A percentile compares a stretch with the other conserved stretches of the same genome.
These are phyloP conservation scores for Rousettus madagascariensis DNA, from an alignment of 2,797 vertebrate genomes.

Conservation along the genomic window DNA sequence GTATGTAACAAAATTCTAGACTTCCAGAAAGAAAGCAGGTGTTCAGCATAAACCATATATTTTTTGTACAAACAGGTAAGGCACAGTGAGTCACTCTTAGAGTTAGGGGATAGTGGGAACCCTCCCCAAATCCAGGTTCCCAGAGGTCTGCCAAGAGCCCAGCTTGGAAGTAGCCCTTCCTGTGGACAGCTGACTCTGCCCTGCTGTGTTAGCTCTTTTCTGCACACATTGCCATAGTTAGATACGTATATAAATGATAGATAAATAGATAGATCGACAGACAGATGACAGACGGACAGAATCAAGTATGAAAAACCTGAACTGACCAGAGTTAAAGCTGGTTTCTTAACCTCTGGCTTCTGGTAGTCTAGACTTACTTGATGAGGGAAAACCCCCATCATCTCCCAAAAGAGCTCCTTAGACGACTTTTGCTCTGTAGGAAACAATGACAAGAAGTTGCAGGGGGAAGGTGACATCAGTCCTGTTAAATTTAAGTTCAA, in stretches of 20 bases:
- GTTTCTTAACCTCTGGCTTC: background rate
- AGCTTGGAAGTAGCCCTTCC: background rate
- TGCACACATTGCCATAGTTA: no score
- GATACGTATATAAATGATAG: background rate
- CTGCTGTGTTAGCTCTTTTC: background rate
- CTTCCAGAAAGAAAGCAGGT: background rate
- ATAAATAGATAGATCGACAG: background rate
- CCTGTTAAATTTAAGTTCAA: background rate
- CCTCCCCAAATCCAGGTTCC: background rate
- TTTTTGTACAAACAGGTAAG: background rate
- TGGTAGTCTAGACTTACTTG: background rate
- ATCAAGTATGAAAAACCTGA: background rate
- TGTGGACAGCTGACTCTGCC: background rate
- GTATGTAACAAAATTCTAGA: background rate
- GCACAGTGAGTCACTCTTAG: background rate
- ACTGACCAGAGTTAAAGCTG: background rate
- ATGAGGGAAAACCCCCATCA: rapidly evolving
- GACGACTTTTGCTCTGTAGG: background rate
- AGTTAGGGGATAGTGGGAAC: no score
- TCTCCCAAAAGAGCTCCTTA: rapidly evolving
- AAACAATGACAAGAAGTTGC: background rate
- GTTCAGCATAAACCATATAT: background rate
- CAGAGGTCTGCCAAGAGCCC: background rate
- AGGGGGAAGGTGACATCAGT: background rate
- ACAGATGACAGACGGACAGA: background rate